Conservation (phyloP, 2,888 invertebrate genomes). For the Synanthedon tipuliformis region DNA sequence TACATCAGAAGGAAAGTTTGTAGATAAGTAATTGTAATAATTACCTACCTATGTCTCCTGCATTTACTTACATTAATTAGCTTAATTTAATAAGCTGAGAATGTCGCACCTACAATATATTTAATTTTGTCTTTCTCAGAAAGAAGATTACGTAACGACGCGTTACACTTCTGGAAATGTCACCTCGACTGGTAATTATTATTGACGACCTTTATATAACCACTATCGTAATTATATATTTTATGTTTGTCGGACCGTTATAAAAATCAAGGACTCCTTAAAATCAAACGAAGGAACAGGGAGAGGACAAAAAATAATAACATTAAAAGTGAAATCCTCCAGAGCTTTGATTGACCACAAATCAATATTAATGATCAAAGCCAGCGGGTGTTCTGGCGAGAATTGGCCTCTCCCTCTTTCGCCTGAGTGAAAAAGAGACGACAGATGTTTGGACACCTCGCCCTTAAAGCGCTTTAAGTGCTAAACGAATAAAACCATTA, state of each 20-base stretch:
- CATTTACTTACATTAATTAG: too few relatives aligned
- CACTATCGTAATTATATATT: too few relatives aligned
- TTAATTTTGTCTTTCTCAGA: too few relatives aligned
- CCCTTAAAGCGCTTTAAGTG: slow-evolving; percentile 68
- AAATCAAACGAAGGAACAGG: slow-evolving; percentile 19
- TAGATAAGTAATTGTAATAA: too few relatives aligned
- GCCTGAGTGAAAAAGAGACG: slow-evolving; percentile 26
- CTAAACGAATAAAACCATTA: slow-evolving; percentile 71
- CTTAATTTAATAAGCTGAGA: too few relatives aligned
- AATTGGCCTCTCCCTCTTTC: slow-evolving; percentile 28
- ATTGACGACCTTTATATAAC: too few relatives aligned
- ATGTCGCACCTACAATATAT: too few relatives aligned
- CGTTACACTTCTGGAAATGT: too few relatives aligned
- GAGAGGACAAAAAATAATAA: slow-evolving; percentile 47
- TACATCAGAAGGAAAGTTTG: too few relatives aligned
- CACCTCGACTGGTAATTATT: too few relatives aligned
- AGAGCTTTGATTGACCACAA: slow-evolving; percentile 70
- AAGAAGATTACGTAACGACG: too few relatives aligned
- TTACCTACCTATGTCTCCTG: too few relatives aligned
- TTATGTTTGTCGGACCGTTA: slow-evolving; percentile 7
- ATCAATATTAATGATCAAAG: slow-evolving; percentile 70
- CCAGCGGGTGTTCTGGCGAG: slow-evolving; percentile 57
- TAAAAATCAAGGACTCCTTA: slow-evolving; percentile 32
- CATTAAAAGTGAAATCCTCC: slow-evolving; percentile 67
- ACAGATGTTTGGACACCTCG: slow-evolving; percentile 62